Conservation (phyloP, 2,888 invertebrate species). For the Siphlonurus alternatus region DNA sequence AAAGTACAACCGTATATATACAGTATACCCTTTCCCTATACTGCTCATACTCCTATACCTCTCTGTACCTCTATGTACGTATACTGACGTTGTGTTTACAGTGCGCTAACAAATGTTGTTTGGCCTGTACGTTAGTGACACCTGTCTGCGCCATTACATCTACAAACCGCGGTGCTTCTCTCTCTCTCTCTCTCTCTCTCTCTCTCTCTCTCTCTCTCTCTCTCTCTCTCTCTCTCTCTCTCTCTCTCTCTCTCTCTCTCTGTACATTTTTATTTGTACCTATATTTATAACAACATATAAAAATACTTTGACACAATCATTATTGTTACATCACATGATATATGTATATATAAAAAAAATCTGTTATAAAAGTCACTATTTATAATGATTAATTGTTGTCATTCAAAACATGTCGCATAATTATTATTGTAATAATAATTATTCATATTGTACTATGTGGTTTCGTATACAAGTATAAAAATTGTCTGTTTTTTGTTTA, state of each 20-base stretch:
- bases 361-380: background rate
- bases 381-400: background rate
- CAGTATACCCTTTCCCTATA: too few species aligned
- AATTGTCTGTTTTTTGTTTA: too few species aligned
- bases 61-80: too few species aligned
- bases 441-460: too few species aligned
- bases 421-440: background rate
- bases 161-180: background rate
- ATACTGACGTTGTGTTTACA: background rate
- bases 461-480: too few species aligned
- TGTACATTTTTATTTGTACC: background rate
- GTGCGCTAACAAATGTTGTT: background rate
- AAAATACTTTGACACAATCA: background rate
- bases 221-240: conserved; percentile 6
- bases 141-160: background rate
- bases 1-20: too few species aligned
- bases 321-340: too few species aligned
- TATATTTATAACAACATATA: background rate
- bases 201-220: background rate
- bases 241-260: background rate
- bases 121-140: background rate
- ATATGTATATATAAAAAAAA: background rate
- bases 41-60: too few species aligned
- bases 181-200: background rate
- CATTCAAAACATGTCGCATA: background rate